Base-by-base conservation (phyloP, 2,113 vertebrate genomes). In the Pachyramphus minor region DNA sequence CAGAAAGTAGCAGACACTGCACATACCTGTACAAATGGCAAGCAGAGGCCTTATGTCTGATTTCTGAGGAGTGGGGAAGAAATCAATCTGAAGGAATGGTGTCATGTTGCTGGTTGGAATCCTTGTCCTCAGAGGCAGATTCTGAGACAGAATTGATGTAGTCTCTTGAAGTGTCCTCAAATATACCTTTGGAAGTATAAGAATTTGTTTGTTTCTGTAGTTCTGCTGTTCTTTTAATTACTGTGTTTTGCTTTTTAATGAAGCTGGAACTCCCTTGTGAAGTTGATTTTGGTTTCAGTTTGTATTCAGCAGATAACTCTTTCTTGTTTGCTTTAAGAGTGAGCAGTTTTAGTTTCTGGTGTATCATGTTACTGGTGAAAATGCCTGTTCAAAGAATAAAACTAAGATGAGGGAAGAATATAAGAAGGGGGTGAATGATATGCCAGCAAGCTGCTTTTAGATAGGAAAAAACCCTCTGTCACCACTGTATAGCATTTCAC, bases 101-200 rank as follows among this genome's bases (percentile, higher is more conserved):
- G 53, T 95, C 66, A 9, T 73, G 28, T 87, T 96, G 49, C 84
- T 86, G 17, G 31, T 60, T 87, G 88, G 84, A 89, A 87, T 93
- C 80, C 35, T 75, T 55, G 53, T 82, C 62, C 81, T 85, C 6
- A 1, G 58, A 87, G 81, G 37, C 84, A 87, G 60, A 72, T 75
- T 22, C 39, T 87, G 52, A 35, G 33, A 7, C 18, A 59, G 69
- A 63, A 72, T 35, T 82, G 73, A 77, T 95, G 47, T 18, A 71
- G 60, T 28, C 49, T 89, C 31, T 79, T 87, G 41, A 87, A 94
- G 23, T 68, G 35, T 47, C 52, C 28, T 91, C 44, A 72, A 47
- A 79, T 64, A n/a, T 12, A 67, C 33, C 37, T 71, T 41, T 64
- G 35, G 39, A 81, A 41, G 60, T 5, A 37, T 52, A 73, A 89